Conservation (phyloP, 2,797 vertebrate genomes). For the Coregonus ussuriensis region DNA sequence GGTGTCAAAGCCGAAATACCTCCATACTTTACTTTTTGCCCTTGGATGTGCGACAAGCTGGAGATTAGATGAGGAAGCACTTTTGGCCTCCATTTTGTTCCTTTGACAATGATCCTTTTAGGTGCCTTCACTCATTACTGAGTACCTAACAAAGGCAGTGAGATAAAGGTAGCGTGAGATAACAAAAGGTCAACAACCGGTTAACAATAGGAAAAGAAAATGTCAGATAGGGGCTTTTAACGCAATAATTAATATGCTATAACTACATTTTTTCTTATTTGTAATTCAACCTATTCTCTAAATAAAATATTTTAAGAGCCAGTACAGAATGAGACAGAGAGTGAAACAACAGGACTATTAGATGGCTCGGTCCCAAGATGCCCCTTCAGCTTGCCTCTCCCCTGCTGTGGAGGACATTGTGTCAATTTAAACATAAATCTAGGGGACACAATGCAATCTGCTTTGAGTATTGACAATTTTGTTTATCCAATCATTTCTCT, state of each 20-base stretch:
- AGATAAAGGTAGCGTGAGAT: slow-evolving; percentile 79
- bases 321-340: background rate
- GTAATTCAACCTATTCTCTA: too few species aligned
- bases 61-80: slow-evolving; percentile 78
- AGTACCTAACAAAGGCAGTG: slow-evolving; percentile 84
- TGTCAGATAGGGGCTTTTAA: background rate
- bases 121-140: slow-evolving; percentile 66
- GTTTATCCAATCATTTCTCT: background rate
- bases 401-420: background rate
- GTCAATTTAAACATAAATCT: background rate
- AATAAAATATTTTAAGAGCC: background rate
- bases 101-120: slow-evolving; percentile 67
- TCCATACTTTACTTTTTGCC: slow-evolving; percentile 93
- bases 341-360: background rate
- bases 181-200: slow-evolving; percentile 43
- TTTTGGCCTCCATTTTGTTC: slow-evolving; percentile 82
- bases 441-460: background rate
- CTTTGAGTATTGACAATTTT: background rate
- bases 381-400: background rate
- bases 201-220: background rate
- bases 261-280: background rate
- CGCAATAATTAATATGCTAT: background rate
- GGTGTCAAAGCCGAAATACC: slow-evolving; percentile 90
- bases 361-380: background rate
- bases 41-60: slow-evolving; percentile 88